Base-by-base conservation (phyloP, 2,888 invertebrate genomes). In the Acrobasis suavella region DNA sequence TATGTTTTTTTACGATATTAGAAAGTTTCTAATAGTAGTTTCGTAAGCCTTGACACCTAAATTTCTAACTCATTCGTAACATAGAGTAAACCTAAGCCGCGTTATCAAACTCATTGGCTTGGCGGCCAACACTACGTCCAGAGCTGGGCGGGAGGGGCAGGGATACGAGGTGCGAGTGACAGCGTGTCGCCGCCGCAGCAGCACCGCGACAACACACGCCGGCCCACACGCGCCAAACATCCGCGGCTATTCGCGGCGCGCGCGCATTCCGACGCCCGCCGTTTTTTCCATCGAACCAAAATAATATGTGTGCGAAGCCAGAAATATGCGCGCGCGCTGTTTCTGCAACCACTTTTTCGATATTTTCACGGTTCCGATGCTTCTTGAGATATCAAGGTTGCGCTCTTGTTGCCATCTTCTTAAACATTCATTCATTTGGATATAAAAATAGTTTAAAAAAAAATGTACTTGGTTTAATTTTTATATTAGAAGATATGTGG, bases 171-270 rank as follows among this genome's bases (percentile, higher is more conserved):
- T 17, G 55, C 63, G 62, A 54, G 54, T 60, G 56, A 52, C 50
- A 61, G 64, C 61, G 62, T 58, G 62, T 62, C 65, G 62, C 60
- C 59, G 17, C 32, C 22, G 46, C 46, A 59, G 62, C 62, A 64
- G 68, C 71, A 64, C 58, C 65, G 64, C 64, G 60, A 56, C 64
- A 65, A 63, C 60, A 65, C 64, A 63, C 70, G 49, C 15, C 65
- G 71, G 78, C 86, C 82, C 84, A 82, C 88, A 74, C 77, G 69
- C 81, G 81, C 84, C 79, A 82, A 83, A 86, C 86, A 88, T 88
- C 88, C 87, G 82, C 72, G 75, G 78, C 86, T 91, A 90, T 91
- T 89, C 83, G 77, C 78, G 78, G 83, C 83, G 72, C 81, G 75
- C 78, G 77, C 83, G 77, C 87, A 87, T 89, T 83, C 88, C 87